These are phyloP conservation scores for Cydia strobilella DNA, from an alignment of 1,140 invertebrate species.

Conservation along the genomic window DNA sequence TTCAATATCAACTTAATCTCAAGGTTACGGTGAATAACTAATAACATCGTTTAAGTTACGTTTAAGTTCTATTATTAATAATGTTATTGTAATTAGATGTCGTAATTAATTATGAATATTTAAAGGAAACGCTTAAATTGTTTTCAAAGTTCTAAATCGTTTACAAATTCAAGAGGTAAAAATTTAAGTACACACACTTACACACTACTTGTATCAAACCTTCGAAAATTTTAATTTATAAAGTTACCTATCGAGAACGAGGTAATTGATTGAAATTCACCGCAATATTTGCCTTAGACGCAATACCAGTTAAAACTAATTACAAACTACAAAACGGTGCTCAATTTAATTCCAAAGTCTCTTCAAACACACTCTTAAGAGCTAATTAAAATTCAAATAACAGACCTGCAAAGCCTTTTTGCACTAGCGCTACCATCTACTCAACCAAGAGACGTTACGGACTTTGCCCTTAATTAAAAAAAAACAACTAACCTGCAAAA, in stretches of 20 bases:
- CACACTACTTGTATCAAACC: too few relatives aligned
- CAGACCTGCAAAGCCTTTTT: not conserved
- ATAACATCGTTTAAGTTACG: too few relatives aligned
- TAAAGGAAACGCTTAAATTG: too few relatives aligned
- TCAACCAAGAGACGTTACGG: constrained; percentile 27
- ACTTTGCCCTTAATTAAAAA: constrained; percentile 50
- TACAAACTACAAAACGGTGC: not conserved
- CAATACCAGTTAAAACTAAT: not conserved
- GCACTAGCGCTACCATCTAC: not conserved
- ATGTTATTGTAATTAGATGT: too few relatives aligned
- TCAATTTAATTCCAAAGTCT: not conserved
- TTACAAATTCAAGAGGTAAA: too few relatives aligned
- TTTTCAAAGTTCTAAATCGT: too few relatives aligned
- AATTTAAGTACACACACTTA: too few relatives aligned
- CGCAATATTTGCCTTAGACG: not conserved
- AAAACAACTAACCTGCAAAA: constrained; percentile 69
- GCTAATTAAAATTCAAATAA: constrained; percentile 13
- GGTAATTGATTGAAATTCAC: not conserved
- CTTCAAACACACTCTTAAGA: not conserved
- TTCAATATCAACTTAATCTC: too few relatives aligned
- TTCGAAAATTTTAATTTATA: too few relatives aligned
- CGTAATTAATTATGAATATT: too few relatives aligned
- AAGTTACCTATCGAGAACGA: not conserved
- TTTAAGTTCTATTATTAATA: too few relatives aligned
- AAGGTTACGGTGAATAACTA: too few relatives aligned